phyloP scores from a whole-genome alignment of 1,140 invertebrate genomes.

The Cotesia glomerata region DNA sequence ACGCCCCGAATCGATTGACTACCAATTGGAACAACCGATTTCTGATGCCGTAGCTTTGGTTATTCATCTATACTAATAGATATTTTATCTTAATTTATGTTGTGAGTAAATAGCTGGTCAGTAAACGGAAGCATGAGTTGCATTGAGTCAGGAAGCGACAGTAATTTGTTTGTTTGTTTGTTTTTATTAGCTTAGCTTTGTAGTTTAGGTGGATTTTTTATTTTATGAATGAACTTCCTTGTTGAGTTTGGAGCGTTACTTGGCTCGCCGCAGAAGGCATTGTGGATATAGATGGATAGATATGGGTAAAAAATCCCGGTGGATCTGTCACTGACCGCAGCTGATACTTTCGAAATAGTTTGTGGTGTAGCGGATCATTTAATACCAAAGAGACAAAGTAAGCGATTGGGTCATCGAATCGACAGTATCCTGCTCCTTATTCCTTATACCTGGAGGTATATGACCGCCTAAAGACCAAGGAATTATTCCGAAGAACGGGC shows the following conservation, averaged over 20 bases:
- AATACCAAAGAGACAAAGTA: not conserved
- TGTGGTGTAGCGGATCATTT: not conserved
- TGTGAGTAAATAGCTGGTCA: too few species aligned
- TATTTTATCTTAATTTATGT: too few species aligned
- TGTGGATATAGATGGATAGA: not conserved
- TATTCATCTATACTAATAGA: too few species aligned
- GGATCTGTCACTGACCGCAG: slow-evolving; percentile 23
- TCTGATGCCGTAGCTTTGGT: too few species aligned
- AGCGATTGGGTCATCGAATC: not conserved
- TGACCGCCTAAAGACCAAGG: too few species aligned
- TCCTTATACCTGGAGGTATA: not conserved
- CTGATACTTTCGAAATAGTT: slow-evolving; percentile 17
- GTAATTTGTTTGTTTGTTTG: not conserved
- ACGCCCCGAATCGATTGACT: slow-evolving; percentile 37
- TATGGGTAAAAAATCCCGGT: not conserved
- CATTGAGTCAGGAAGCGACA: too few species aligned
- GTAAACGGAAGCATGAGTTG: too few species aligned
- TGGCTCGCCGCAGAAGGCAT: not conserved
- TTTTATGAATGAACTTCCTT: not conserved
- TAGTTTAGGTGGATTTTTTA: too few species aligned
- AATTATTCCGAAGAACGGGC: too few species aligned
- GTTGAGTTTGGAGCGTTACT: not conserved
- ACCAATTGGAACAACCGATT: not conserved
- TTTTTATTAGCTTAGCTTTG: not conserved
- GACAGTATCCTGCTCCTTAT: not conserved